These are phyloP conservation scores for Vanessa cardui DNA, from an alignment of 2,888 invertebrate species.

Conservation along the genomic window DNA sequence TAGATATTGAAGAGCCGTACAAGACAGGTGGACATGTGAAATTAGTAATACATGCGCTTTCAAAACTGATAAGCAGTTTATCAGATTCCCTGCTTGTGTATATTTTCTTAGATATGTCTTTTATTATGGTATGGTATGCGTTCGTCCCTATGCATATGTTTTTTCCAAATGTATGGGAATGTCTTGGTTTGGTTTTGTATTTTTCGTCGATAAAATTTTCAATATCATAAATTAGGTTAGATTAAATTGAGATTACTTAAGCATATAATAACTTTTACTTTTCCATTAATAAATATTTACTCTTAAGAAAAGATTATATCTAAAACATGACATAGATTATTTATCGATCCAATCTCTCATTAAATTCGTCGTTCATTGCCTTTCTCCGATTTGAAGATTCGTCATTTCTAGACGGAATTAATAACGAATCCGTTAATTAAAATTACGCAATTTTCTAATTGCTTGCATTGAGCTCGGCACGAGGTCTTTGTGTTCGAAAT, in stretches of 20 bases:
- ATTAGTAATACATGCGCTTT: neutral
- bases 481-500: conserved; percentile 16
- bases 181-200: neutral
- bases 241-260: neutral
- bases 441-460: conserved; percentile 28
- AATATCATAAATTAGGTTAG: neutral
- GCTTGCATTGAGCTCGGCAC: conserved; percentile 7
- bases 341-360: neutral
- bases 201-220: neutral
- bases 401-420: conserved; percentile 18
- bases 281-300: neutral
- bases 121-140: too few species aligned
- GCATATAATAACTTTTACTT: neutral
- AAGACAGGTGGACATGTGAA: neutral
- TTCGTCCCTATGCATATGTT: too few species aligned
- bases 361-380: conserved; percentile 10
- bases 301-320: neutral
- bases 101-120: neutral
- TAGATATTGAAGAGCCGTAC: neutral
- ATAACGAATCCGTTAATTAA: conserved; percentile 25
- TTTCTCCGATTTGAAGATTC: conserved; percentile 25
- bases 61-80: neutral
- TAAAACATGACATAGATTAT: conserved; percentile 2
- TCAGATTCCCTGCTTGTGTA: neutral
- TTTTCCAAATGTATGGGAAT: too few species aligned